Conservation (phyloP, 2,113 vertebrate genomes). For the Vidua macroura region DNA sequence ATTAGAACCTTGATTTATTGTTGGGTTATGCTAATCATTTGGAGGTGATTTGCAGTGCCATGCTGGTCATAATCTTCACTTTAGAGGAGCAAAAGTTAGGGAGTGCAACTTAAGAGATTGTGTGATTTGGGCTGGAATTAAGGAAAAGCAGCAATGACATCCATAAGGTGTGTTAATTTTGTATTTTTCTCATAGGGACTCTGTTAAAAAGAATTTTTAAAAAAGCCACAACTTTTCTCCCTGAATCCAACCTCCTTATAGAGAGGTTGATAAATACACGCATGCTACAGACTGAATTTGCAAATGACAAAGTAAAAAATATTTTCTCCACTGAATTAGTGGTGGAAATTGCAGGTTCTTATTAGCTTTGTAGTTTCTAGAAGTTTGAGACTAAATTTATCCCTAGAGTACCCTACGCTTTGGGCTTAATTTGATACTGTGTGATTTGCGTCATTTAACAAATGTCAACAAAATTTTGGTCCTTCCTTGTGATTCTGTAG, state of each 20-base stretch:
- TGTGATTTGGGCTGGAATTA: neutral
- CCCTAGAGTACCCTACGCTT: neutral
- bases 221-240: neutral
- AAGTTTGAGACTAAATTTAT: slow-evolving; percentile 6
- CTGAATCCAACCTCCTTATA: neutral
- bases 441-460: slow-evolving; percentile 11
- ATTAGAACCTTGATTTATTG: neutral
- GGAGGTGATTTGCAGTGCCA: neutral
- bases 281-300: neutral
- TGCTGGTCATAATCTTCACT: neutral
- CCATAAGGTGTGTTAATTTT: neutral
- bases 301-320: neutral
- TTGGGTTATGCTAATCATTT: neutral
- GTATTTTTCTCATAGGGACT: neutral
- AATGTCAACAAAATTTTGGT: slow-evolving; percentile 1
- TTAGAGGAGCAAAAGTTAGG: neutral
- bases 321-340: neutral
- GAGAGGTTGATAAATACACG: neutral
- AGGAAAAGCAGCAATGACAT: neutral
- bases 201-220: neutral
- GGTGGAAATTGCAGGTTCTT: neutral
- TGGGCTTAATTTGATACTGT: neutral
- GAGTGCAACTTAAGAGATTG: neutral
- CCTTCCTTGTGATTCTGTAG: neutral
- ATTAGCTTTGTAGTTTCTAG: neutral